Base-by-base conservation (phyloP, 2,113 vertebrate genomes). In the Thryonomys swinderianus region DNA sequence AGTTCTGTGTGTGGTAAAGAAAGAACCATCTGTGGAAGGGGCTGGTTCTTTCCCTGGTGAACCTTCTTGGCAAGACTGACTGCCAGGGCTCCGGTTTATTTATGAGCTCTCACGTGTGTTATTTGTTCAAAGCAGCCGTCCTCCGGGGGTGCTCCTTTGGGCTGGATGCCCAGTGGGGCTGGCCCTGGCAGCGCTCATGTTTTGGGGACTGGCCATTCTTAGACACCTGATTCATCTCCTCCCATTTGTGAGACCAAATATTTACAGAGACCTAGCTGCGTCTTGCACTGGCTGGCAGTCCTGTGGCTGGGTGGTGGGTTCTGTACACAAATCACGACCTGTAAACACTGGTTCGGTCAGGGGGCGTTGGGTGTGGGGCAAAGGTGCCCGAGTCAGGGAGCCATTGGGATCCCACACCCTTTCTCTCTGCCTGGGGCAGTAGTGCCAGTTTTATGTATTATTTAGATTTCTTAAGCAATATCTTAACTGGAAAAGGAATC, bases 401-500 rank as follows among this genome's bases (percentile, higher is more conserved):
- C 45, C 42, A 5, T 76, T 13, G 37, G 66, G 25, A 74, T 40
- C 42, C 0, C 45, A 45, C 37, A 34, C 13, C n/a, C 89, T 88
- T 61, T 66, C 84, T n/a, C n/a, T 18, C 40, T 14, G 2, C n/a
- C 11, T 42, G 61, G 37, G 74, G 34, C 3, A 40, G 51, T 86
- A 32, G 34, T 34, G 5, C 12, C 13, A 81, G n/a, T n/a, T 84
- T 93, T 88, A n/a, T 69, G 32, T 82, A 78, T 42, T 76, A 16
- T 30, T 92, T 85, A 66, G n/a, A n/a, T n/a, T n/a, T n/a, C 67
- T 57, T 85, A 73, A 90, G 55, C 51, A 85, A 17, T 81, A 66
- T 74, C 34, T 87, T 85, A 78, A 88, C 45, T 90, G 53, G 55
- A 62, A 95, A 95, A 88, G 88, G 37, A 66, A 55, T 85, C 92